Evolutionary conservation across 1,140 invertebrate genomes (phyloP), one percentile per base, ranked within the genome.

Genomic region (Drosophila ananassae): DNA sequence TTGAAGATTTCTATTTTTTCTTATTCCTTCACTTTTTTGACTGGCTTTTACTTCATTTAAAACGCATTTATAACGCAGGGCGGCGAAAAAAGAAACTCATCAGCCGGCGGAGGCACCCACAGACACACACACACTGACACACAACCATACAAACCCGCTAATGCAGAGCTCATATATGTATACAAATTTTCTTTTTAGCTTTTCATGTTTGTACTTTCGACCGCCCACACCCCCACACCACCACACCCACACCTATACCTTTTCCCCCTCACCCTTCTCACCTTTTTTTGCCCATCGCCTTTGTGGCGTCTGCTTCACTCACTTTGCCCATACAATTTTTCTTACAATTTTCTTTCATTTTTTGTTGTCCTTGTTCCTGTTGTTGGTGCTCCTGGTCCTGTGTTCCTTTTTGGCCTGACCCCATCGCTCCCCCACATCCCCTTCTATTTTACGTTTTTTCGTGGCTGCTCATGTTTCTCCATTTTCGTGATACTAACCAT

Each of bases 111-210:
- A 66, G 46, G 62, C 52, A 63, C 48, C 17, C 47, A 46, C 22
- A 57, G 25, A 10, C 24, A 34, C 41, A 28, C 41, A 75, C n/a
- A n/a, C 47, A 46, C 22, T 53, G 25, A 10, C 24, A 34, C 24
- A 55, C 44, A 44, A 56, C 60, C 66, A 84, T 68, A 79, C 67
- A 67, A 60, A 76, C 68, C 75, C 78, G 77, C 56, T 58, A 51
- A 56, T 48, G 61, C 73, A 60, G 66, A 69, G 66, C 77, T 60
- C 71, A 81, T 85, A 79, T 79, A 77, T 75, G 78, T 85, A 85
- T 85, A 85, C 79, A 87, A 89, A 87, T 87, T 84, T 77, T 89
- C 83, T 87, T 87, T 85, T 87, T 89, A 89, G 82, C 78, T 87
- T 87, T 87, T 82, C 75, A 87, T 89, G 83, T 87, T 87, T 85